Base-by-base conservation (phyloP, 2,888 invertebrate species). In the Leptarthrus brevirostris region DNA sequence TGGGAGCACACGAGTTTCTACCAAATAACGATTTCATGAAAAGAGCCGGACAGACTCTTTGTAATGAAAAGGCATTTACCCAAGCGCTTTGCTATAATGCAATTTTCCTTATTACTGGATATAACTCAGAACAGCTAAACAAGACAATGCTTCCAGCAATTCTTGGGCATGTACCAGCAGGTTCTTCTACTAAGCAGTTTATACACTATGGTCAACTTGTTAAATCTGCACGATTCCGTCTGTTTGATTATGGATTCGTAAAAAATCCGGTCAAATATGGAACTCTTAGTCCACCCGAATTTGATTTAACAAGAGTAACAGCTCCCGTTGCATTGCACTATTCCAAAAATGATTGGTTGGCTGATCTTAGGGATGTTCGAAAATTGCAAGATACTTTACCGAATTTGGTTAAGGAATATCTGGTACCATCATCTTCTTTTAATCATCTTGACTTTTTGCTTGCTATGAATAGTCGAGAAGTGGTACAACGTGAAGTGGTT, bases 341-440 rank as follows among this genome's bases (percentile, higher is more conserved):
- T 78, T 87, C 88, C 4, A 83, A 84, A 3, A 88, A 89, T 14
- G 93, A 94, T 81, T 89, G 90, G 88, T 81, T 93, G 18, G 88
- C 91, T 1, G 84, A 87, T 64, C 86, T 87, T 2, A 81, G 82
- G 77, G 90, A 91, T 74, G 89, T 91, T 0, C 82, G 87, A 49
- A 82, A 84, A 16, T 80, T 91, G 64, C 86, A 87, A 40, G 81
- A 82, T 10, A 82, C 85, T 73, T 80, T 93, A 49, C 84, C 85
- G 6, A 89, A 88, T 78, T 86, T 86, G 1, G 81, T 88, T 4
- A 88, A 88, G 66, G 87, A 86, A 75, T 86, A 88, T 80, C 84
- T 87, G 75, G 87, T 91, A 58, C 87, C 88, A 0, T 85, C 86
- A 78, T 83, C 87, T 36, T 81, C 83, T 71, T 89, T 88, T 79